Evolutionary conservation across 2,113 vertebrate genomes (phyloP), one percentile per base, ranked within the genome.

Genomic region (Sceloporus undulatus): DNA sequence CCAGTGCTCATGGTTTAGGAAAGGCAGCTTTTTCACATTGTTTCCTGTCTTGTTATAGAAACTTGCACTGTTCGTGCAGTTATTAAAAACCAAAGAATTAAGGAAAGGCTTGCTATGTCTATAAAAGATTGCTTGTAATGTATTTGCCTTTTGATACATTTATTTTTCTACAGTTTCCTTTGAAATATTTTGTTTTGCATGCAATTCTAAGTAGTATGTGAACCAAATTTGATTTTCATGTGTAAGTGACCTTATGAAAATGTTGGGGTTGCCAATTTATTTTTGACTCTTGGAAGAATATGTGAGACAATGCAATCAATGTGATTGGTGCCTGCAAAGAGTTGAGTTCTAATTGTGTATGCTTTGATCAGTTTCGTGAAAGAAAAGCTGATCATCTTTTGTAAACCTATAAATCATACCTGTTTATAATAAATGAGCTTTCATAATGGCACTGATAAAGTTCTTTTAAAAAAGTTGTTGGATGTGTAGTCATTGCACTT

Each of bases 351-450:
- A 84, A 0, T 79, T 92, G 52, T 92, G 56, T 93, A 78, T 87
- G 87, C 80, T 91, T 91, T 7, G 82, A 74, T 93, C 25, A 93
- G 42, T 87, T 86, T 38, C 74, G 73, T 62, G 83, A 93, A 89
- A 6, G 4, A 21, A 19, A 84, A 54, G 23, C 21, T 75, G 78
- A 86, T 87, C 59, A 84, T 84, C 89, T 94, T 91, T 94, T 73
- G 92, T 92, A 70, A 27, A 59, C 91, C 56, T 90, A 9, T 83
- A 66, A 79, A 94, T 82, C 27, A 16, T 90, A 84, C 19, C 27
- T 54, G 18, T 95, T 94, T 94, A 52, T 93, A 96, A 95, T 96
- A 88, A 88, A 88, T 21, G 25, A 76, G n/a, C 8, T 88, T 88
- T 87, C 82, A 27, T 82, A 87, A 42, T 34, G 18, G 56, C 40